phyloP scores from a whole-genome alignment of 2,888 invertebrate species.

The Brachylomia viminalis region DNA sequence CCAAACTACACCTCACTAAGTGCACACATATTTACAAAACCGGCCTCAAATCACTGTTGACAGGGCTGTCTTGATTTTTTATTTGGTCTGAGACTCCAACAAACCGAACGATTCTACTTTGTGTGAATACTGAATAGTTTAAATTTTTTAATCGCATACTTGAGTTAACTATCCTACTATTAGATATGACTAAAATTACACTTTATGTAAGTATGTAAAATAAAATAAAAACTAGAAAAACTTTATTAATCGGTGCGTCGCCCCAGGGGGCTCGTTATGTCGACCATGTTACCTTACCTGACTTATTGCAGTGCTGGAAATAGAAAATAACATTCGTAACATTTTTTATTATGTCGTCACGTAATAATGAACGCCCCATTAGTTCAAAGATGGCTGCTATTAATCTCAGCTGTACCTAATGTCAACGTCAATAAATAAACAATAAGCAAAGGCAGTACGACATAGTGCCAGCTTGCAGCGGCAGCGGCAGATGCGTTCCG shows the following conservation, averaged over 20 bases:
- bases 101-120: not conserved
- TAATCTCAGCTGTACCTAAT: conserved; percentile 53
- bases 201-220: no score
- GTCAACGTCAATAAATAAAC: conserved; percentile 62
- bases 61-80: no score
- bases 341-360: conserved; percentile 58
- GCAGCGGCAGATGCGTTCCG: conserved; percentile 70
- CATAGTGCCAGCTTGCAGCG: conserved; percentile 46
- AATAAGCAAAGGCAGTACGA: conserved; percentile 61
- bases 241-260: conserved; percentile 50
- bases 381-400: conserved; percentile 52
- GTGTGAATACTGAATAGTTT: not conserved
- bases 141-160: conserved; percentile 10
- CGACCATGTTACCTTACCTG: conserved; percentile 51
- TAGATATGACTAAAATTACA: conserved; percentile 51
- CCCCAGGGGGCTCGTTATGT: conserved; percentile 54
- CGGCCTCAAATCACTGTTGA: no score
- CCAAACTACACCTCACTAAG: no score
- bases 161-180: conserved; percentile 38
- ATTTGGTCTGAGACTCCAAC: not conserved
- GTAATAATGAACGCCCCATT: conserved; percentile 48
- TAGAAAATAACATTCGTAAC: conserved; percentile 52
- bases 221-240: conserved; percentile 38
- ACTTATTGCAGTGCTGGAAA: conserved; percentile 60
- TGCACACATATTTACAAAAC: no score